Evolutionary conservation across 2,888 invertebrate species (phyloP).

Genomic region (Phymatocera aterrima): DNA sequence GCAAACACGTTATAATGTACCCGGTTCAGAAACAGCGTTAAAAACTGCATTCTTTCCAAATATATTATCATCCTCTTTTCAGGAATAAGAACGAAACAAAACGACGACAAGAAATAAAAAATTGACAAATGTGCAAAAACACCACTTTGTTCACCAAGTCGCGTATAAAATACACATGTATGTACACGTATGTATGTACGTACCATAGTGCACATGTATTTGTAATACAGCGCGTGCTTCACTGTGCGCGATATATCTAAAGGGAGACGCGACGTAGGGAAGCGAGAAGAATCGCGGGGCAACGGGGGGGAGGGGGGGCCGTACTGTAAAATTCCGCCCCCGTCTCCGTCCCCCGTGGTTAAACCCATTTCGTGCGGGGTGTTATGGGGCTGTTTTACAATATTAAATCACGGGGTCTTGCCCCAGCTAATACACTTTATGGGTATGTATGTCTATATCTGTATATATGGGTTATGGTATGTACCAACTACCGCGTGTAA

Average conservation of each 20-base stretch:
- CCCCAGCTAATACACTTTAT: slow-evolving; percentile 5
- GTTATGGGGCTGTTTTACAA: slow-evolving; percentile 44
- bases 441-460: not conserved
- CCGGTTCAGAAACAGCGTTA: no score
- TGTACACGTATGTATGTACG: no score
- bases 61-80: no score
- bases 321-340: not conserved
- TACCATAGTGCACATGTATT: no score
- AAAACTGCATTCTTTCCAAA: no score
- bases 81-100: no score
- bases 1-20: no score
- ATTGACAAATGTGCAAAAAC: no score
- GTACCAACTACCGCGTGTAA: slow-evolving; percentile 31
- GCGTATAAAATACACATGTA: no score
- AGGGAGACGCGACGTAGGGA: not conserved
- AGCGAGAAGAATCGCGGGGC: not conserved
- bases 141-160: no score
- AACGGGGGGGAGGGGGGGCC: not conserved
- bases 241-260: not conserved
- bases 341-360: slow-evolving; percentile 30
- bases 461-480: not conserved
- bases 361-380: slow-evolving; percentile 35
- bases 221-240: not conserved
- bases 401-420: slow-evolving; percentile 42
- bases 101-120: no score